A percentile compares a stretch with the other conserved stretches of the same genome.
Conservation (phyloP, 1,140 invertebrate species). For the Drosophila ogumai region DNA sequence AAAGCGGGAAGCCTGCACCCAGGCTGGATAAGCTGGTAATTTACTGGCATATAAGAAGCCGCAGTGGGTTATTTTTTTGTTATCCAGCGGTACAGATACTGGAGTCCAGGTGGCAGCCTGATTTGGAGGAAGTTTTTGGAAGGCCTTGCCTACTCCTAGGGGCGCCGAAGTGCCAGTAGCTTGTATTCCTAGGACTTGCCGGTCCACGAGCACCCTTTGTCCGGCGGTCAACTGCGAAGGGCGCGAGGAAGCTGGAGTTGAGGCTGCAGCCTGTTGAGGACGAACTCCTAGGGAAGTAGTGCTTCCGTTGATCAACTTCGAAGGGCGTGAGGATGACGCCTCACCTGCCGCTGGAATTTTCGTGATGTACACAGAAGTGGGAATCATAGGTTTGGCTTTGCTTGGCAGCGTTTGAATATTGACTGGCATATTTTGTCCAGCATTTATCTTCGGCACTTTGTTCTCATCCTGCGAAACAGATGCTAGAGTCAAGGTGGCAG, state of each 20-base stretch:
- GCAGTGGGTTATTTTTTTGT: background rate
- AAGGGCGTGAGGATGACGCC: background rate
- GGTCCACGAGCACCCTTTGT: too few species aligned
- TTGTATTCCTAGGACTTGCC: too few species aligned
- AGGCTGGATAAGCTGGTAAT: conserved; percentile 43
- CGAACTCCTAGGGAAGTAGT: background rate
- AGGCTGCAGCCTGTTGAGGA: background rate
- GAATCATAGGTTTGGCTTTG: background rate
- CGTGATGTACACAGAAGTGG: background rate
- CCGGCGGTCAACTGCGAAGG: too few species aligned
- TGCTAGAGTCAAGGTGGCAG: too few species aligned
- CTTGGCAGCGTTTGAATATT: background rate
- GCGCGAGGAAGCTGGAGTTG: background rate
- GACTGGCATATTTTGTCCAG: background rate
- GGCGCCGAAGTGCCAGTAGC: too few species aligned
- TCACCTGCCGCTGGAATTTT: background rate
- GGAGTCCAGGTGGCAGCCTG: background rate
- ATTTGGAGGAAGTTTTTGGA: background rate
- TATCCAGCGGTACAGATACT: background rate
- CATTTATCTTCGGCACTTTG: background rate
- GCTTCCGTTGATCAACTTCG: too few species aligned
- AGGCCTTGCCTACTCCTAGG: too few species aligned
- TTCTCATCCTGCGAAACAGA: too few species aligned
- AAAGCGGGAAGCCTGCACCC: conserved; percentile 1
- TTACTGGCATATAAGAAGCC: conserved; percentile 40